Evolutionary conservation across 2,888 invertebrate species (phyloP), one percentile per base, ranked within the genome.

Genomic region (Arctia plantaginis): DNA sequence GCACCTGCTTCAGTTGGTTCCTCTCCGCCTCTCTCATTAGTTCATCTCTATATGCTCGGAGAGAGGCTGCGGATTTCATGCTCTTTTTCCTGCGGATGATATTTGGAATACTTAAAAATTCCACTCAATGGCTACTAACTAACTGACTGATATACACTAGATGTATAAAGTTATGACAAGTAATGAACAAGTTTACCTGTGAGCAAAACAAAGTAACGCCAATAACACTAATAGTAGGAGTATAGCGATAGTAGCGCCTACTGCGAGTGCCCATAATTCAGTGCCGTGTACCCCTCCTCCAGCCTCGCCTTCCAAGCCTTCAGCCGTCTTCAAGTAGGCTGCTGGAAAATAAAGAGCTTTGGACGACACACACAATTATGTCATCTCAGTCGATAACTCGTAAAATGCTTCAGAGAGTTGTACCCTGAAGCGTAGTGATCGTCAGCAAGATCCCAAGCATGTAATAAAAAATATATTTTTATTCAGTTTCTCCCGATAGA

Each of bases 261-360:
- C 96, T 0, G 97, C 96, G 73, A 97, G 92, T 0, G 97, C 94
- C 97, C 97, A 97, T 0, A 95, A 83, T 72, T 95, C 95, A 0
- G 93, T 87, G 23, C 93, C 92, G 64, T 92, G 93, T 3, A 94
- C 90, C 0, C 92, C 91, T 0, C 88, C 84, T 6, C 84, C 95
- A 82, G 85, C 96, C 90, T 96, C 95, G 2, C 97, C 97, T 77
- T 94, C 95, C 79, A 97, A 91, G 6, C 97, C 97, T 80, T 96
- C 96, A 0, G 96, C 95, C 62, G 97, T 96, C 89, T 97, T 97
- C 87, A 97, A 93, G 91, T 97, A 98, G 78, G 98, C 98, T 97
- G 94, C 95, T 95, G 88, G 80, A 72, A 84, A 80, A 69, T 73
- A 59, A 67, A 75, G 23, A 73, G 69, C 71, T 78, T 69, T 80